Evolutionary conservation across 2,113 vertebrate species (phyloP).

Genomic region (Petaurus breviceps): DNA sequence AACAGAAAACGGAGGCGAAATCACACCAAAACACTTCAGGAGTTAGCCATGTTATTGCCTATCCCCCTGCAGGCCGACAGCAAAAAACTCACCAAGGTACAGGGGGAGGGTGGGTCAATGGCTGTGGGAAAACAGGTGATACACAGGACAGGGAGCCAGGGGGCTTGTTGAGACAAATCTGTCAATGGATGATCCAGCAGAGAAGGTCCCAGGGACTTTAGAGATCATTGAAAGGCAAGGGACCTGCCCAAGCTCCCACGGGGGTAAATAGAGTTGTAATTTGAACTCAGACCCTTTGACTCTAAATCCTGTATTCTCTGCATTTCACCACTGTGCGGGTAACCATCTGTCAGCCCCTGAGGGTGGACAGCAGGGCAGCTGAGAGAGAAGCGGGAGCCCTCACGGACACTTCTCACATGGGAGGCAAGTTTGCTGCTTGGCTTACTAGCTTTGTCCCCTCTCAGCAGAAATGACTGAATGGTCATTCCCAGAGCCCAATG

Average conservation of each 20-base stretch:
- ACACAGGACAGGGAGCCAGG: background rate
- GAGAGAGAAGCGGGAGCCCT: background rate
- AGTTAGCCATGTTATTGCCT: conserved; percentile 71
- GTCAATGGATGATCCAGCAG: background rate
- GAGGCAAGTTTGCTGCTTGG: background rate
- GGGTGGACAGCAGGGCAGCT: background rate
- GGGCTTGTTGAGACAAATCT: background rate
- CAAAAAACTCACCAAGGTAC: conserved; percentile 77
- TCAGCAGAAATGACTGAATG: background rate
- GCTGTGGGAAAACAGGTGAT: background rate
- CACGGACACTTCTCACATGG: no score
- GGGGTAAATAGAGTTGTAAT: background rate
- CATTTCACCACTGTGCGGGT: background rate
- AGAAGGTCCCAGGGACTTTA: background rate
- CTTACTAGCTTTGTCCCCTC: background rate
- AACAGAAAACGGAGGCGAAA: conserved; percentile 72
- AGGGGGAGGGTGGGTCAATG: background rate
- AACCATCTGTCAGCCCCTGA: background rate
- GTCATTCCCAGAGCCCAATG: no score
- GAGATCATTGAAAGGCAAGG: background rate
- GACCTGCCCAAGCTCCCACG: background rate
- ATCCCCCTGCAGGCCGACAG: conserved; percentile 24
- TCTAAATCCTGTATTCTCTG: background rate
- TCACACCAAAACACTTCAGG: conserved; percentile 67
- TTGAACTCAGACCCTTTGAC: background rate